Base-by-base conservation (phyloP, 2,888 invertebrate genomes). In the Pseudococcus jackbeardsleyi region DNA sequence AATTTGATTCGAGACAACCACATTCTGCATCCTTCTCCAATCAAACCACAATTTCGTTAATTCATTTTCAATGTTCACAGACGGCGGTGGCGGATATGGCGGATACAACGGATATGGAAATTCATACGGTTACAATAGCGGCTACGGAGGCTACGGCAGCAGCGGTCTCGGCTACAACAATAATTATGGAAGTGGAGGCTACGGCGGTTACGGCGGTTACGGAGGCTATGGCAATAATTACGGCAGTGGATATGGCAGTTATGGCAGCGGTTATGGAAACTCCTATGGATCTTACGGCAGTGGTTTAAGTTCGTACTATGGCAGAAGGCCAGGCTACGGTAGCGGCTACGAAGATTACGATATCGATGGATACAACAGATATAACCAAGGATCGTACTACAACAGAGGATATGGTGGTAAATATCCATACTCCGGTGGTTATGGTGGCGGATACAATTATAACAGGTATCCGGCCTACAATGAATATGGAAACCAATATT, bases 381-480 rank as follows among this genome's bases (percentile, higher is more conserved):
- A 84, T 54, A 84, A 84, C 54, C 46, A 46, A 48, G 84, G 46
- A 48, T 46, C 46, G n/a, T 54, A 54, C 84, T 84, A 84, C 50
- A 84, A 84, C 17, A 84, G 33, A 42, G 42, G 42, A 84, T 84
- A 84, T 33, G 84, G 84, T 84, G 84, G 84, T 54, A 84, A 54
- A 84, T 84, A 84, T 33, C 84, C 84, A 26, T 84, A 46, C 46
- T 48, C 46, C 50, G 46, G 54, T 17, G 46, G 54, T 22, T 72
- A 72, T 39, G 72, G 72, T 72, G 72, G 72, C 15, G 72, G 72
- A 72, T 72, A 72, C 33, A 54, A 33, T 50, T 72, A 72, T 72
- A 54, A 33, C 15, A 54, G 17, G 19, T 84, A 84, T 84, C 84
- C 84, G 54, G 54, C 26, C 1, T 84, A 84, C 8, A 84, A 84